phyloP scores from a whole-genome alignment of 2,113 vertebrate genomes.

The Cyanoderma ruficeps region DNA sequence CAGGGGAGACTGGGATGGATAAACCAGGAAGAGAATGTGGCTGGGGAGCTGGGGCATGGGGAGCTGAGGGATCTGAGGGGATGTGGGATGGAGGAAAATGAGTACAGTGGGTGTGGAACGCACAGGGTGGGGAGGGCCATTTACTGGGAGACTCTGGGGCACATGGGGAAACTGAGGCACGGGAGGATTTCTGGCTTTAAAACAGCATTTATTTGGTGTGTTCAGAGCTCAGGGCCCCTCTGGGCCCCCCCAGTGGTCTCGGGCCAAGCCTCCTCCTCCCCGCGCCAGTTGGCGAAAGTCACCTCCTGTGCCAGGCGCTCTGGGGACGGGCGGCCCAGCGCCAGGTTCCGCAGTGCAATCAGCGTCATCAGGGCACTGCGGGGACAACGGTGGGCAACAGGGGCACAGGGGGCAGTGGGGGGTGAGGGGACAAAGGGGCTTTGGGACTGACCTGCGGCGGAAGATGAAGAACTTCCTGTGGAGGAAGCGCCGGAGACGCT shows the following conservation, averaged over 20 bases:
- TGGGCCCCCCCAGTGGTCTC: accelerated
- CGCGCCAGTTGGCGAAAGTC: conserved; percentile 81
- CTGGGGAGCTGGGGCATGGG: not conserved
- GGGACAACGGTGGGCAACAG: not conserved
- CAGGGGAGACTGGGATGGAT: not conserved
- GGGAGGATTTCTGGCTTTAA: not conserved
- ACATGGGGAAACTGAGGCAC: not conserved
- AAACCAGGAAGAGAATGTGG: not conserved
- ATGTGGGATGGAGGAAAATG: not conserved
- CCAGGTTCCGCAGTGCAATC: conserved; percentile 89
- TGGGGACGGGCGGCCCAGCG: conserved; percentile 82
- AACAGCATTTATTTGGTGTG: not conserved
- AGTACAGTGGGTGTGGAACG: not conserved
- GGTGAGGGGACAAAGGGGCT: accelerated
- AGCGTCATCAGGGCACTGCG: conserved; percentile 80
- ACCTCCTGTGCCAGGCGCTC: conserved; percentile 88
- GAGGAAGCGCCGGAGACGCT: conserved; percentile 80
- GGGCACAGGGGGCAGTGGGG: accelerated
- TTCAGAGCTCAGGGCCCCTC: not conserved
- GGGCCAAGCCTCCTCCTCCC: conserved; percentile 8
- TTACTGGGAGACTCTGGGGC: not conserved
- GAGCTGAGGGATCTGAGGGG: not conserved
- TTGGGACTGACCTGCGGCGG: conserved; percentile 81
- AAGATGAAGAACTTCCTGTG: conserved; percentile 85
- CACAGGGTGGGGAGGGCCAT: too few relatives aligned